Evolutionary conservation across 2,888 invertebrate genomes (phyloP).

Genomic region (Drosophila kanekoi): DNA sequence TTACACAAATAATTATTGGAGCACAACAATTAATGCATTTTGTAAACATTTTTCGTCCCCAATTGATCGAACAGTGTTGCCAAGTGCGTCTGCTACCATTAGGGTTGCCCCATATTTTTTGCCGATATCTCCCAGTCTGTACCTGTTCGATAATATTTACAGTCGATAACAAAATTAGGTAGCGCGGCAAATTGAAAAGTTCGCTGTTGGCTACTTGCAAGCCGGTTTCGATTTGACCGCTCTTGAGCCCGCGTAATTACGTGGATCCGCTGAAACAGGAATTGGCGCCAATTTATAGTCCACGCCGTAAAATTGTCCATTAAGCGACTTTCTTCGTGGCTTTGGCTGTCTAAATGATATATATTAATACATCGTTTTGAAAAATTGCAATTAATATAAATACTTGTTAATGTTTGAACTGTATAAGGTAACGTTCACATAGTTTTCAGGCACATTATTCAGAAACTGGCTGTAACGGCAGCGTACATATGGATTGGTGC

Average conservation of each 20-base stretch:
- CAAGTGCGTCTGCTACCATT: constrained; percentile 1
- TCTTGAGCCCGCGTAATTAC: constrained; percentile 15
- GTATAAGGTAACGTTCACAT: constrained; percentile 32
- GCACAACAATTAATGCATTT: constrained; percentile 70
- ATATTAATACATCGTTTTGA: not conserved
- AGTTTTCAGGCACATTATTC: constrained; percentile 52
- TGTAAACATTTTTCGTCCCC: constrained; percentile 76
- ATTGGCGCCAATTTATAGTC: constrained; percentile 76
- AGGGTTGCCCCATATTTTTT: constrained; percentile 30
- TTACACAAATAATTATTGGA: constrained; percentile 59
- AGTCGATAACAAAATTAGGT: constrained; percentile 15
- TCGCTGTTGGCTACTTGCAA: not conserved
- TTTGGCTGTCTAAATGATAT: constrained; percentile 44
- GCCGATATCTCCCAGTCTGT: constrained; percentile 29
- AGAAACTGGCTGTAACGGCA: constrained; percentile 51
- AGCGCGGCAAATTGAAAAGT: constrained; percentile 4
- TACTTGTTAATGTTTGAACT: constrained; percentile 35
- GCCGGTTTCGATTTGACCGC: constrained; percentile 1
- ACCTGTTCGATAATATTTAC: constrained; percentile 45
- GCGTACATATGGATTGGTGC: constrained; percentile 49
- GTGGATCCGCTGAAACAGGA: constrained; percentile 58
- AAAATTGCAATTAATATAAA: not conserved
- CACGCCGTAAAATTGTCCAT: constrained; percentile 75
- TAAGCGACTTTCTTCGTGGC: constrained; percentile 68
- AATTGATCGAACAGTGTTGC: constrained; percentile 59